Percentiles rank a stretch among this genome's conserved stretches.
These are phyloP conservation scores for Rhinophrynus dorsalis DNA, from an alignment of 2,797 vertebrate genomes.

Conservation along the genomic window DNA sequence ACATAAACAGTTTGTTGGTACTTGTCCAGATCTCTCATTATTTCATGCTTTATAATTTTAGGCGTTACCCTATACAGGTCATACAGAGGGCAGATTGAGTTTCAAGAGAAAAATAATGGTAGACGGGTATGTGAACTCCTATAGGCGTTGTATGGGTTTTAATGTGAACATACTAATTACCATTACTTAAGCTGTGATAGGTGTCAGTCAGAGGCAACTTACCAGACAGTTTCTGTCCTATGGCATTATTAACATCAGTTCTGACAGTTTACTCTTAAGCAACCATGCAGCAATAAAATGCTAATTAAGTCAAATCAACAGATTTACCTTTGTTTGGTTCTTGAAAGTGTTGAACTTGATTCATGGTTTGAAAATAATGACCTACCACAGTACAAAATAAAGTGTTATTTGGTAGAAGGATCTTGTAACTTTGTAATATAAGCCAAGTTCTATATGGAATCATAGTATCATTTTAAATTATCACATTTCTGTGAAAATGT, in stretches of 20 bases:
- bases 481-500: too few relatives aligned
- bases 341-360: neutral
- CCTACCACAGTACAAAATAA: neutral
- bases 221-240: slow-evolving; percentile 13
- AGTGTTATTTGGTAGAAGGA: too few relatives aligned
- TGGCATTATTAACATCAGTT: slow-evolving; percentile 31
- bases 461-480: too few relatives aligned
- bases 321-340: neutral
- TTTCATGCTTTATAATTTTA: slow-evolving; percentile 22
- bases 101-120: slow-evolving; percentile 4
- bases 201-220: slow-evolving; percentile 22
- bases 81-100: slow-evolving; percentile 23
- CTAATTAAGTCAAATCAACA: slow-evolving; percentile 14
- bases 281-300: slow-evolving; percentile 14
- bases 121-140: slow-evolving; percentile 5
- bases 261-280: slow-evolving; percentile 19
- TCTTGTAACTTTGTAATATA: too few relatives aligned
- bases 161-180: slow-evolving; percentile 31
- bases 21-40: slow-evolving; percentile 8
- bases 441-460: too few relatives aligned
- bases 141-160: slow-evolving; percentile 10
- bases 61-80: slow-evolving; percentile 28
- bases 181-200: slow-evolving; percentile 26
- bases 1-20: slow-evolving; percentile 1
- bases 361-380: neutral